Base-by-base conservation (phyloP, 1,140 invertebrate species). In the Zaprionus ornatus region DNA sequence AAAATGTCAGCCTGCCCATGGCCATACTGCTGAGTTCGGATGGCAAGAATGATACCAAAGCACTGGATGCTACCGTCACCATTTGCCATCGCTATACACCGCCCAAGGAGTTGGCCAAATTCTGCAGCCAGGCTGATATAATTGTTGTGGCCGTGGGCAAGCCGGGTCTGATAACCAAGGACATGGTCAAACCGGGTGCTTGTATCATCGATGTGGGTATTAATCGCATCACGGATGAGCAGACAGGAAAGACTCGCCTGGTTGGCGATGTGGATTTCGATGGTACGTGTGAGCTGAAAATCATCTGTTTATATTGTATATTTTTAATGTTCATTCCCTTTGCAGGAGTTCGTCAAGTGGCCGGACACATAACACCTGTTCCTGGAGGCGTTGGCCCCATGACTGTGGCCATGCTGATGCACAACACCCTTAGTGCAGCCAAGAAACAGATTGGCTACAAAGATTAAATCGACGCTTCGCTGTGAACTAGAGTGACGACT, bases 261-360 rank as follows among this genome's bases (percentile, higher is more conserved):
- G 96, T 98, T 19, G 98, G 97, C 6, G 98, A 98, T 93, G 97
- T 98, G 12, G 96, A 98, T 91, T 98, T 95, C 94, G 95, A 97
- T 63, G 94, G 95, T 95, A 78, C 70, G 63, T 74, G 15, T 9
- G 0, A 50, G 2, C 21, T 64, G 74, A 2, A 29, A 13, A 9
- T 3, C 7, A 27, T 35, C 69, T 29, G 1, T 15, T 9, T 7
- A 23, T 17, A 3, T 5, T 5, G 45, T 62, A 10, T 32, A 21
- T 23, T 62, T 4, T 55, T 4, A 40, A 74, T 90, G n/a, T 54
- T 45, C 3, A 32, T 32, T 32, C 3, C 3, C 2, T 72, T 94
- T 25, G 7, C 94, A 97, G 95, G 94, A 86, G 96, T 97, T 0
- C 95, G 94, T 63, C 93, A 97, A 92, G 93, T 97, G 9, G 97